These are phyloP conservation scores for Dromaius novaehollandiae DNA, from an alignment of 2,113 vertebrate species.

Conservation along the genomic window DNA sequence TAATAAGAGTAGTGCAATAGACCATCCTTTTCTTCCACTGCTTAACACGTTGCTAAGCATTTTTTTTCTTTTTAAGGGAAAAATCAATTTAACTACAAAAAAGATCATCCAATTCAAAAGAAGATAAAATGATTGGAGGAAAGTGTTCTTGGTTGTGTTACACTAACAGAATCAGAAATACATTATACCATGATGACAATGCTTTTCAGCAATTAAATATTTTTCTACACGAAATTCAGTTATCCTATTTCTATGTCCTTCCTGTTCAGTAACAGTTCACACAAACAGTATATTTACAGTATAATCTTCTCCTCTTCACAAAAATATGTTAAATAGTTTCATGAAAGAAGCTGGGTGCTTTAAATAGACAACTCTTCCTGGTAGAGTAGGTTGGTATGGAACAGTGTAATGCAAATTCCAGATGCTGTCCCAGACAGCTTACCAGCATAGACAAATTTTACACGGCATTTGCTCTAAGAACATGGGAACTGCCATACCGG, in stretches of 20 bases:
- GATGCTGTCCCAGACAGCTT: constrained; percentile 34
- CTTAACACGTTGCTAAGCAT: not conserved
- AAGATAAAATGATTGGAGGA: not conserved
- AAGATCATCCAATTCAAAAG: not conserved
- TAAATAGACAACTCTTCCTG: not conserved
- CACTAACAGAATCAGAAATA: not conserved
- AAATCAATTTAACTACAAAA: not conserved
- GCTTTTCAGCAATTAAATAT: not conserved
- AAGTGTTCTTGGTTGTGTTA: not conserved
- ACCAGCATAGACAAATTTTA: constrained; percentile 1
- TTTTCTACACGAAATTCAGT: not conserved
- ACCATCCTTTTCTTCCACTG: not conserved
- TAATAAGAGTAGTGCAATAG: not conserved
- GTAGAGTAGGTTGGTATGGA: not conserved
- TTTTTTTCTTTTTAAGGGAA: not conserved
- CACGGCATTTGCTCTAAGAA: not conserved
- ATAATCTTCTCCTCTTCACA: not conserved
- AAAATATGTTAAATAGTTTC: constrained; percentile 7
- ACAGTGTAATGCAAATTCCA: constrained; percentile 32
- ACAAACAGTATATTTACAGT: not conserved
- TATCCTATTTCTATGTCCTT: too few relatives aligned
- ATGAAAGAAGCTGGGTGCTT: not conserved
- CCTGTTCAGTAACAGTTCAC: not conserved
- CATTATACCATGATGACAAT: not conserved
- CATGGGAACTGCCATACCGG: not conserved